These are phyloP conservation scores for Darevskia nairensis DNA, from an alignment of 2,797 vertebrate genomes.

Conservation along the genomic window DNA sequence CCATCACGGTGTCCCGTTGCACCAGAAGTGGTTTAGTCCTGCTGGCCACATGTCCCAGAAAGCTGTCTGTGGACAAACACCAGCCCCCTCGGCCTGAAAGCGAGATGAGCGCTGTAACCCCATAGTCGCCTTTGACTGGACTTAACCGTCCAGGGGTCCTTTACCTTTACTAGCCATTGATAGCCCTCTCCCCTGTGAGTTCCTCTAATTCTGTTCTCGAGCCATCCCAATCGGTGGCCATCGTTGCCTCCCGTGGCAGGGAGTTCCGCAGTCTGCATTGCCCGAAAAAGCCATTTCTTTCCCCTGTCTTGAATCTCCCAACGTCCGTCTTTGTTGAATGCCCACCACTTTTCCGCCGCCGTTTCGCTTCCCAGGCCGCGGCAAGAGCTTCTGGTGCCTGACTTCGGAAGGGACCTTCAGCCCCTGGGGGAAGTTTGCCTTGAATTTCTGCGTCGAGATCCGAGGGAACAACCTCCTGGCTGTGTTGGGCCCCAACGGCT, in stretches of 20 bases:
- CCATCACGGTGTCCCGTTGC: too few relatives aligned
- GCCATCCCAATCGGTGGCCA: not conserved
- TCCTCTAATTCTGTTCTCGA: too few relatives aligned
- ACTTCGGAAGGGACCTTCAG: constrained; percentile 69
- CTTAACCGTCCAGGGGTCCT: not conserved
- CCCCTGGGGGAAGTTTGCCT: constrained; percentile 70
- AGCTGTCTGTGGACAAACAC: too few relatives aligned
- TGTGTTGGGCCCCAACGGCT: constrained; percentile 68
- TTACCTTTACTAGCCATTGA: not conserved
- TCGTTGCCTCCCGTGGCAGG: not conserved
- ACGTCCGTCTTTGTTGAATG: not conserved
- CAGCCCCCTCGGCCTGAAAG: too few relatives aligned
- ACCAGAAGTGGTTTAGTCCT: too few relatives aligned
- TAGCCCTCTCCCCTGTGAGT: not conserved
- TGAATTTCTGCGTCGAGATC: constrained; percentile 74
- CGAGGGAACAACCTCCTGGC: constrained; percentile 69
- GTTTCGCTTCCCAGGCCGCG: constrained; percentile 51
- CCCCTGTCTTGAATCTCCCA: not conserved
- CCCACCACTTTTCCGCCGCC: not conserved
- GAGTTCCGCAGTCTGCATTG: not conserved
- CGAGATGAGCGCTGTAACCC: rapidly evolving
- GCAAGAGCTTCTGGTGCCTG: constrained; percentile 74
- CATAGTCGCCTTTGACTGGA: too few relatives aligned
- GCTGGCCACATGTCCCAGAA: too few relatives aligned
- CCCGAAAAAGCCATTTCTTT: not conserved